Evolutionary conservation across 2,113 vertebrate species (phyloP).

Genomic region (Serinus canaria): DNA sequence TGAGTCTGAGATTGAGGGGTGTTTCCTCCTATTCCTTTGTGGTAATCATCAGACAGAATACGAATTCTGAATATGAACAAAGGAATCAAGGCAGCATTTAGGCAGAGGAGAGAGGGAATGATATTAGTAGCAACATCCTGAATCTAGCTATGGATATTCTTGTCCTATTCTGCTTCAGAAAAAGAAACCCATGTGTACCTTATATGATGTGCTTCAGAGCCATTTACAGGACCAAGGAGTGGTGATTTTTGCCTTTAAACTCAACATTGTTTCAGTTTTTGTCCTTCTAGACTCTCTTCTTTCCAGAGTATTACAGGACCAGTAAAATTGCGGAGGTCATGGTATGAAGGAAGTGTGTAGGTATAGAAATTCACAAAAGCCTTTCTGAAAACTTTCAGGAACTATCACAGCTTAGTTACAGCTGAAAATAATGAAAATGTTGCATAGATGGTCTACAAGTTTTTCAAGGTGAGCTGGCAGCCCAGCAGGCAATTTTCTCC

Average conservation of each 20-base stretch:
- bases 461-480: not conserved
- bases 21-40: not conserved
- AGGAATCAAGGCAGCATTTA: not conserved
- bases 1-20: rapidly evolving
- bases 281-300: not conserved
- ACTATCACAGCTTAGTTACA: not conserved
- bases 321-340: not conserved
- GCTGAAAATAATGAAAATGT: not conserved
- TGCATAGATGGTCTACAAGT: not conserved
- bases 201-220: not conserved
- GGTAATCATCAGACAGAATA: not conserved
- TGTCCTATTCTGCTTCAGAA: not conserved
- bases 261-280: not conserved
- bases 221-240: not conserved
- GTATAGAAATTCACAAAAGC: not conserved
- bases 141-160: not conserved
- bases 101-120: not conserved
- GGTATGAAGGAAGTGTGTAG: not conserved
- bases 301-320: not conserved
- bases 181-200: not conserved
- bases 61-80: not conserved
- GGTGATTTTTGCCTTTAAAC: not conserved
- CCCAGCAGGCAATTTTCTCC: not conserved
- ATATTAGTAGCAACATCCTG: not conserved
- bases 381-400: not conserved